Conservation (phyloP, 2,113 vertebrate genomes). For the Sceloporus tristichus region DNA sequence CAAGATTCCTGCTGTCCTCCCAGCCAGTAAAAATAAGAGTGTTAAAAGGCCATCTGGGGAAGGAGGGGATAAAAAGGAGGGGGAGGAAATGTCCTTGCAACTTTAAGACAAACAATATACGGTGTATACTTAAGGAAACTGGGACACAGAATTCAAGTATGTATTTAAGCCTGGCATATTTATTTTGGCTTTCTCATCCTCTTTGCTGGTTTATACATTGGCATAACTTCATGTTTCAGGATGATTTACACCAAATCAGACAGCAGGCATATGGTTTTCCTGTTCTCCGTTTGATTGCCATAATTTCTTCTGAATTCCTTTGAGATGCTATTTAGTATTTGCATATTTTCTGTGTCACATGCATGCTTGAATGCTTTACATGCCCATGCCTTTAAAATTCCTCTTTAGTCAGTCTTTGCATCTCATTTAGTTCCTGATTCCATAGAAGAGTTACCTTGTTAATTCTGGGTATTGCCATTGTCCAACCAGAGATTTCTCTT, state of each 20-base stretch:
- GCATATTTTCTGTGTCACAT: slow-evolving; percentile 44
- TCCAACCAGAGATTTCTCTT: background rate
- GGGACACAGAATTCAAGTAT: background rate
- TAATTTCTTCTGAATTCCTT: slow-evolving; percentile 28
- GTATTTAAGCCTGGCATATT: background rate
- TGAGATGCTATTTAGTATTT: slow-evolving; percentile 13
- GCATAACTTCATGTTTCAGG: background rate
- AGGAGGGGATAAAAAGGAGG: background rate
- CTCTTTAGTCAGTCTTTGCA: slow-evolving; percentile 46
- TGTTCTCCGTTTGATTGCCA: slow-evolving; percentile 19
- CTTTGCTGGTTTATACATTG: slow-evolving; percentile 27
- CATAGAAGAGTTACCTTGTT: slow-evolving; percentile 33
- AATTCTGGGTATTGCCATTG: slow-evolving; percentile 25
- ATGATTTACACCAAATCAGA: slow-evolving; percentile 15
- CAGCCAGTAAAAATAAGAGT: background rate
- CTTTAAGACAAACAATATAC: slow-evolving; percentile 24
- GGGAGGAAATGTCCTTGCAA: background rate
- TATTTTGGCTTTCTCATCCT: slow-evolving; percentile 12
- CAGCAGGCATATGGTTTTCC: background rate
- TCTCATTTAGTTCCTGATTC: slow-evolving; percentile 57
- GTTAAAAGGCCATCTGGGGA: background rate
- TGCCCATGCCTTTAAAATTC: slow-evolving; percentile 58
- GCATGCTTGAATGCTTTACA: slow-evolving; percentile 47
- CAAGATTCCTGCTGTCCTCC: too few relatives aligned
- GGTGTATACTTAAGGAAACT: slow-evolving; percentile 16